Percentiles rank a stretch among this genome's conserved stretches.
Conservation (phyloP, 2,113 vertebrate genomes). For the Rhegmatorhina hoffmannsi region DNA sequence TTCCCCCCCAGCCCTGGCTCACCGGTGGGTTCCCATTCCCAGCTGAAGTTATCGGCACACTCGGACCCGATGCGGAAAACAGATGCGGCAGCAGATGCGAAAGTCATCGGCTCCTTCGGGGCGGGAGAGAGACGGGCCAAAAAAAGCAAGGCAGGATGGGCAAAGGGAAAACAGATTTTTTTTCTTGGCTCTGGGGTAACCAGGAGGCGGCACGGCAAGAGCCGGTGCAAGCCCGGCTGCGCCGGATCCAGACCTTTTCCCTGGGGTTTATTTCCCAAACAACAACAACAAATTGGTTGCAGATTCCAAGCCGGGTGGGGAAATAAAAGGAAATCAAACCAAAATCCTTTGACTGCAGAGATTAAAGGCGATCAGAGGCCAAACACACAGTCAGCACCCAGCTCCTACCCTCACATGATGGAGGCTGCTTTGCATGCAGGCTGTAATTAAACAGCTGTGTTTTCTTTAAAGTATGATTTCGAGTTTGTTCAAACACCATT, state of each 20-base stretch:
- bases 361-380: slow-evolving; percentile 63
- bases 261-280: slow-evolving; percentile 59
- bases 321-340: slow-evolving; percentile 66
- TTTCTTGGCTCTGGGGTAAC: slow-evolving; percentile 12
- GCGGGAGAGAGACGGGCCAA: slow-evolving; percentile 25
- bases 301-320: slow-evolving; percentile 56
- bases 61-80: slow-evolving; percentile 64
- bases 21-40: slow-evolving; percentile 2
- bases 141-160: slow-evolving; percentile 49
- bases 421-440: slow-evolving; percentile 31
- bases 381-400: slow-evolving; percentile 58
- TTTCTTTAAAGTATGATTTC: slow-evolving; percentile 49
- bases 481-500: slow-evolving; percentile 22
- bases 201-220: slow-evolving; percentile 24
- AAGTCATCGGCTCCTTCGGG: slow-evolving; percentile 59
- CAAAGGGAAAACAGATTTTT: slow-evolving; percentile 50
- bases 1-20: background rate
- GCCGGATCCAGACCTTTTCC: slow-evolving; percentile 41
- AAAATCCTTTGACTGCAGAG: slow-evolving; percentile 53
- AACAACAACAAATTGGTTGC: slow-evolving; percentile 64
- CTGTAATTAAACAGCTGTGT: slow-evolving; percentile 60
- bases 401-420: slow-evolving; percentile 32
- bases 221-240: background rate
- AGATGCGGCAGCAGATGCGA: slow-evolving; percentile 70
- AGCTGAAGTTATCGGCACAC: slow-evolving; percentile 32